Base-by-base conservation (phyloP, 2,888 invertebrate genomes). In the Isoperla grammatica region DNA sequence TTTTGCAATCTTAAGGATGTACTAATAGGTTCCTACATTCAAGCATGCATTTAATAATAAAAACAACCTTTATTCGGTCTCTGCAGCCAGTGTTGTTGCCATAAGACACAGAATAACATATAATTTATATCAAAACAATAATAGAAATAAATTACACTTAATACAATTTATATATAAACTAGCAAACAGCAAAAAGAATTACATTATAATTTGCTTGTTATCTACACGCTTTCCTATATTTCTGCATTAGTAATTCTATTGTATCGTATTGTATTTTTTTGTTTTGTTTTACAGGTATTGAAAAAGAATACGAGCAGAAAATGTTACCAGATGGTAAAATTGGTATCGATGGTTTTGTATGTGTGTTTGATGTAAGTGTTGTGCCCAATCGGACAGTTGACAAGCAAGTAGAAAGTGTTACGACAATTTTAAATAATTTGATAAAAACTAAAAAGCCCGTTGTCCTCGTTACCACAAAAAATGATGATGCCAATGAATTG, bases 281-380 rank as follows among this genome's bases (percentile, higher is more conserved):
- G 39, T 42, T 13, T 62, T 56, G 59, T 58, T 40, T 65, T 69
- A 2, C 69, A 80, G 82, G 97, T 60, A 92, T 97, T 70, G 97
- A 98, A 77, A 94, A 94, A 74, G 96, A 97, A 73, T 96, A 95
- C 71, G 95, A 96, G 68, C 96, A 96, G 75, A 87, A 89, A 73
- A 83, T 93, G 64, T 79, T 95, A 75, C 90, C 95, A 0, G 96
- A 97, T 68, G 98, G 97, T 1, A 89, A 92, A 73, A 79, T 97
- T 61, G 84, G 83, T 66, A 88, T 99, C 62, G 97, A 99, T 73
- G 97, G 96, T 54, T 98, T 96, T 77, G 78, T 98, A 56, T 94
- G 96, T 73, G 85, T 95, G 48, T 97, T 96, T 73, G 98, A 98
- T 76, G 95, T 97, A 67, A 95, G 95, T 74, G 83, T 88, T 57